Percentiles rank a stretch among this genome's conserved stretches.
These are phyloP conservation scores for Drosophila asahinai DNA, from an alignment of 1,140 invertebrate genomes.

Conservation along the genomic window DNA sequence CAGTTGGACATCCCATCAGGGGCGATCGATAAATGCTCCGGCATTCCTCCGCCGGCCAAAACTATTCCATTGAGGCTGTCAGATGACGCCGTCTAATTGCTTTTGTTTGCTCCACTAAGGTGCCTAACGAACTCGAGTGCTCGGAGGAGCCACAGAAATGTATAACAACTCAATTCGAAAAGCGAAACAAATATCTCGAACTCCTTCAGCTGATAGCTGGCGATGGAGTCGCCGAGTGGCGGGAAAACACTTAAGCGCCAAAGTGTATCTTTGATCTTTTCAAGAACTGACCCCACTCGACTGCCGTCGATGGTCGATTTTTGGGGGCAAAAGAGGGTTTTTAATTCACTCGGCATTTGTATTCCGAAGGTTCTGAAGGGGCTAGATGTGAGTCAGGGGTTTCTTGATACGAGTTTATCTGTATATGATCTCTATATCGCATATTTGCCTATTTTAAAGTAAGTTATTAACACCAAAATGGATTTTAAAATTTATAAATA, in stretches of 20 bases:
- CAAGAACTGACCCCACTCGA: slow-evolving; percentile 75
- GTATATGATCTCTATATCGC: neutral
- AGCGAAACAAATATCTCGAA: slow-evolving; percentile 50
- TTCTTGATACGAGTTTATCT: slow-evolving; percentile 1
- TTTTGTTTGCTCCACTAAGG: slow-evolving; percentile 82
- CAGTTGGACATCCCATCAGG: slow-evolving; percentile 63
- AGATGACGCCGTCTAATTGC: slow-evolving; percentile 79
- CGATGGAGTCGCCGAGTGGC: slow-evolving; percentile 24
- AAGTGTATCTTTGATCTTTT: slow-evolving; percentile 79
- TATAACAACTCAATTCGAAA: slow-evolving; percentile 79
- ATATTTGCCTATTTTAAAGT: neutral
- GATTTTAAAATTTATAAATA: neutral
- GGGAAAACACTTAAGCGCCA: slow-evolving; percentile 76
- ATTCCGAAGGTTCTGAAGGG: slow-evolving; percentile 1
- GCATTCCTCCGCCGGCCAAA: slow-evolving; percentile 46
- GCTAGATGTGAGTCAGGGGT: slow-evolving; percentile 3
- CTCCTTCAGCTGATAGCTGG: slow-evolving; percentile 44
- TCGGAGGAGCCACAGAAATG: slow-evolving; percentile 45
- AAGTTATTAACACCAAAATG: slow-evolving; percentile 17
- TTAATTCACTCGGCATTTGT: neutral
- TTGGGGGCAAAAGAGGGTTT: slow-evolving; percentile 34
- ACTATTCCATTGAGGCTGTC: slow-evolving; percentile 77
- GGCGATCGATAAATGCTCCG: slow-evolving; percentile 67
- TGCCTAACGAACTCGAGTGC: slow-evolving; percentile 70
- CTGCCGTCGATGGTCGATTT: slow-evolving; percentile 55